Conservation (phyloP, 2,888 invertebrate species). For the Eupithecia tripunctaria region DNA sequence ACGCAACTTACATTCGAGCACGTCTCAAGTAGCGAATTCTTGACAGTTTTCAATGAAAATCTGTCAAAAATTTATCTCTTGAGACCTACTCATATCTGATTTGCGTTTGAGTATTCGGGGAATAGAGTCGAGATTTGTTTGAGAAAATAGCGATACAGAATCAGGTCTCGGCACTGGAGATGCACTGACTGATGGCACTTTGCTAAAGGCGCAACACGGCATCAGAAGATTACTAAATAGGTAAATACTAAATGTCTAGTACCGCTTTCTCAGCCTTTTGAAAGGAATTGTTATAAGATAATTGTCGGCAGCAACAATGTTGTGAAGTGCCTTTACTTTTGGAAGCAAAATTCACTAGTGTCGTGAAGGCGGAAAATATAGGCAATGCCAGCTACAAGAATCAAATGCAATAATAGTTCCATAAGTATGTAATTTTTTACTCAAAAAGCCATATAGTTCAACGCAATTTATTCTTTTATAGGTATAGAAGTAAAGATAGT, state of each 20-base stretch:
- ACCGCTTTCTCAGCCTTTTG: constrained; percentile 27
- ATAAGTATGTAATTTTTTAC: too few relatives aligned
- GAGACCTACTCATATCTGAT: too few relatives aligned
- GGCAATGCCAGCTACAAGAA: too few relatives aligned
- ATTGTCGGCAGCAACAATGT: constrained; percentile 18
- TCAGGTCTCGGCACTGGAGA: constrained; percentile 23
- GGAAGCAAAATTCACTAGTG: constrained; percentile 7
- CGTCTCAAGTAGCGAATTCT: too few relatives aligned
- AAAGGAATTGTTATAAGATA: constrained; percentile 26
- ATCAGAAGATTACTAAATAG: constrained; percentile 32
- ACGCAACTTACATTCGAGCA: too few relatives aligned
- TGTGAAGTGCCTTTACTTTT: neutral
- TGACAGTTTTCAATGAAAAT: too few relatives aligned
- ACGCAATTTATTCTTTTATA: neutral
- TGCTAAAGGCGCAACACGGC: constrained; percentile 41
- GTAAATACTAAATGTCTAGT: constrained; percentile 28
- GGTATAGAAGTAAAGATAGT: neutral
- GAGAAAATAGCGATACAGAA: neutral
- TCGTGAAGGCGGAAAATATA: too few relatives aligned
- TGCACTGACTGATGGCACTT: constrained; percentile 31
- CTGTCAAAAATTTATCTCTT: too few relatives aligned
- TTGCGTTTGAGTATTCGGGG: too few relatives aligned
- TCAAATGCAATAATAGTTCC: too few relatives aligned
- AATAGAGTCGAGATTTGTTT: neutral
- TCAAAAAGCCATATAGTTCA: too few relatives aligned